A percentile compares a stretch with the other conserved stretches of the same genome.
Conservation (phyloP, 2,888 invertebrate species). For the Synanthedon tipuliformis region DNA sequence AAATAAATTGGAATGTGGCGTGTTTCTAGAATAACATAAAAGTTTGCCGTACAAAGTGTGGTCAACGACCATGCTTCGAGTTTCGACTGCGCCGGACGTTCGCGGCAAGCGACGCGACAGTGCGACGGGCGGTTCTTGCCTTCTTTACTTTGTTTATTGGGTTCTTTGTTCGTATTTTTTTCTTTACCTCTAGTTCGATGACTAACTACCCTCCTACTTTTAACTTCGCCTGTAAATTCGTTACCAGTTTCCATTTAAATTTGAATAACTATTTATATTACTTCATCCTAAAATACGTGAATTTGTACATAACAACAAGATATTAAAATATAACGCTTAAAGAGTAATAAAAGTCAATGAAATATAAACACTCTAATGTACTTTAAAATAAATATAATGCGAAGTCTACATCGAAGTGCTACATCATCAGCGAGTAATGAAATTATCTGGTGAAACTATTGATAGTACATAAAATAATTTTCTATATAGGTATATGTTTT, state of each 20-base stretch:
- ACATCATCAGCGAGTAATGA: too few relatives aligned
- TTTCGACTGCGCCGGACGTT: conserved; percentile 43
- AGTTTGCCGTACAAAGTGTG: background rate
- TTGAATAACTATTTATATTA: too few relatives aligned
- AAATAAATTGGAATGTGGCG: background rate
- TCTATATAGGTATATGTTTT: too few relatives aligned
- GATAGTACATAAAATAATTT: too few relatives aligned
- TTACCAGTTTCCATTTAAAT: conserved; percentile 5
- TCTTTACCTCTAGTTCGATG: conserved; percentile 41
- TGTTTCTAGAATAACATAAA: background rate
- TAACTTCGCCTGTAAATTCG: conserved; percentile 33
- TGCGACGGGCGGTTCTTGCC: conserved; percentile 16
- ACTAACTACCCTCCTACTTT: conserved; percentile 51
- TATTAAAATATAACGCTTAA: too few relatives aligned
- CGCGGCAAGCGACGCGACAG: conserved; percentile 7
- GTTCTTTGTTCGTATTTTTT: conserved; percentile 26
- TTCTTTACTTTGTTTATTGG: conserved; percentile 40
- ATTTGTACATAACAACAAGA: too few relatives aligned
- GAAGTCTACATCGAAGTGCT: too few relatives aligned
- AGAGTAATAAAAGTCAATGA: too few relatives aligned
- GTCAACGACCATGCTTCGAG: conserved; percentile 30
- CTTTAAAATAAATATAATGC: too few relatives aligned
- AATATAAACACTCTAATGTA: too few relatives aligned
- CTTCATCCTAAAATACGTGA: too few relatives aligned
- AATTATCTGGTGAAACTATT: too few relatives aligned